phyloP scores from a whole-genome alignment of 2,888 invertebrate genomes.

The Cylindroiulus punctatus region DNA sequence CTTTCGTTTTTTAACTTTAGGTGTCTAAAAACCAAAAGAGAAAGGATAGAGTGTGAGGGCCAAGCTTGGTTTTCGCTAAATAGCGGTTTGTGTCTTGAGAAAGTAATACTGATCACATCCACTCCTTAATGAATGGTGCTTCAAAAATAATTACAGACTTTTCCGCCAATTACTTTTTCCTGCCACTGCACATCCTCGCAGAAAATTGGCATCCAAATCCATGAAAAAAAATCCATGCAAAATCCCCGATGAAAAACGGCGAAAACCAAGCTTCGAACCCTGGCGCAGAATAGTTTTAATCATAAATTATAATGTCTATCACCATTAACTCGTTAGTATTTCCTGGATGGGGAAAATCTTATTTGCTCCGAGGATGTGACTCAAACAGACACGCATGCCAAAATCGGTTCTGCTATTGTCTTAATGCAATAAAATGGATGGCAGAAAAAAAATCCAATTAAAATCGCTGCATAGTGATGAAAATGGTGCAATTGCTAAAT shows the following conservation, averaged over 20 bases:
- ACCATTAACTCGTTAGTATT: slow-evolving; percentile 50
- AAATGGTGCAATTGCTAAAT: background rate
- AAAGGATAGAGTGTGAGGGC: background rate
- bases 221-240: slow-evolving; percentile 1
- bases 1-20: background rate
- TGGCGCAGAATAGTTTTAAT: background rate
- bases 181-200: slow-evolving; percentile 44
- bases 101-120: slow-evolving; percentile 37
- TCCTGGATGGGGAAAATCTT: slow-evolving; percentile 49
- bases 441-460: slow-evolving; percentile 14
- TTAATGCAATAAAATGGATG: slow-evolving; percentile 37
- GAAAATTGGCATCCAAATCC: slow-evolving; percentile 20
- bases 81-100: slow-evolving; percentile 34
- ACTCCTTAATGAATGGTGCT: slow-evolving; percentile 49
- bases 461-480: background rate
- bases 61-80: slow-evolving; percentile 14
- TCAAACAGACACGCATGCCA: slow-evolving; percentile 8
- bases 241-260: slow-evolving; percentile 27
- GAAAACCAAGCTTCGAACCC: background rate
- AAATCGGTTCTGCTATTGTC: slow-evolving; percentile 30
- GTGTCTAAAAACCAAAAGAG: background rate
- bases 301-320: slow-evolving; percentile 51
- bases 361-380: slow-evolving; percentile 31
- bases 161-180: slow-evolving; percentile 35
- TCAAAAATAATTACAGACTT: slow-evolving; percentile 47